Conservation (phyloP, 1,140 invertebrate species). For the Dysdera silvatica region DNA sequence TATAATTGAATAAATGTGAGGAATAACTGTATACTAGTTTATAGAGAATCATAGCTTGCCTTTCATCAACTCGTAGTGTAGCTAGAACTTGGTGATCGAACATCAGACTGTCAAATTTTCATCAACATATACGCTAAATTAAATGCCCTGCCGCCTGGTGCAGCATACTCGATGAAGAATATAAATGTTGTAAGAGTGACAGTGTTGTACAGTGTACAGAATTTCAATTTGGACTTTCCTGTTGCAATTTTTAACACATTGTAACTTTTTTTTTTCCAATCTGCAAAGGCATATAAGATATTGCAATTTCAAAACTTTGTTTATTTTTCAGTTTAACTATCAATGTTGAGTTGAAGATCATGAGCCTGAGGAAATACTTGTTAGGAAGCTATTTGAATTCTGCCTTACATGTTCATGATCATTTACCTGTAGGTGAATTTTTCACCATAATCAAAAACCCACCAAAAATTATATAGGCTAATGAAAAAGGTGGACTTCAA, state of each 20-base stretch:
- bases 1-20: slow-evolving; percentile 29
- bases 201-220: slow-evolving; percentile 31
- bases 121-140: slow-evolving; percentile 26
- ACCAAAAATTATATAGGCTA: no score
- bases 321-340: slow-evolving; percentile 17
- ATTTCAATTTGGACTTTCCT: slow-evolving; percentile 20
- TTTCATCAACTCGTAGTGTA: slow-evolving; percentile 29
- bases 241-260: slow-evolving; percentile 14
- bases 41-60: slow-evolving; percentile 27
- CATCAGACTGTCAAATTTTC: slow-evolving; percentile 22
- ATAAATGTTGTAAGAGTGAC: slow-evolving; percentile 28
- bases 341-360: slow-evolving; percentile 10
- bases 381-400: slow-evolving; percentile 24
- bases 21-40: slow-evolving; percentile 23
- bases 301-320: no score
- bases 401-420: slow-evolving; percentile 27
- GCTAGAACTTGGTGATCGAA: slow-evolving; percentile 22
- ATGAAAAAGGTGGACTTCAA: slow-evolving; percentile 20
- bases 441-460: no score
- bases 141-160: slow-evolving; percentile 24
- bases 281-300: no score
- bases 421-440: slow-evolving; percentile 29
- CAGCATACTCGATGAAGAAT: slow-evolving; percentile 25
- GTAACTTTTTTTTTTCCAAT: no score
- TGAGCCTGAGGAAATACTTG: slow-evolving; percentile 18